Evolutionary conservation across 2,113 vertebrate genomes (phyloP).

Genomic region (Peucedramus taeniatus): DNA sequence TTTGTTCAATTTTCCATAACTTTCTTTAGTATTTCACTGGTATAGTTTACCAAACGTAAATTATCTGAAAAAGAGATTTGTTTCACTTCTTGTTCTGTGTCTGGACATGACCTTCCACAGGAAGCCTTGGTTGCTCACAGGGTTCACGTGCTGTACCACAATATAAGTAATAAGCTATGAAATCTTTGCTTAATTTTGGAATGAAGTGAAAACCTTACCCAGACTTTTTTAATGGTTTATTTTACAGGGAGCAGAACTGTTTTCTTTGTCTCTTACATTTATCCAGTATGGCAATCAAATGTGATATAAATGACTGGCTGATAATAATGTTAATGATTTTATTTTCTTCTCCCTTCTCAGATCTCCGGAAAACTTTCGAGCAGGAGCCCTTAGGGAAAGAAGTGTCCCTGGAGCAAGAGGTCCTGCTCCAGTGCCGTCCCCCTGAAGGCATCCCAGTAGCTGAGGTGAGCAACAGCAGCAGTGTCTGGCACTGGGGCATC

Average conservation of each 20-base stretch:
- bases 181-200: not conserved
- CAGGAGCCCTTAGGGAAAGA: constrained; percentile 94
- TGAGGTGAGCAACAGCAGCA: constrained; percentile 77
- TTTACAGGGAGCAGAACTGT: not conserved
- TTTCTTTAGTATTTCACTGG: not conserved
- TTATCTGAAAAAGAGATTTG: not conserved
- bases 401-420: constrained; percentile 93
- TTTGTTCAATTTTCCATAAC: not conserved
- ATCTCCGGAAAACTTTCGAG: constrained; percentile 92
- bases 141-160: not conserved
- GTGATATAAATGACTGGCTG: not conserved
- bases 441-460: constrained; percentile 93
- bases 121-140: not conserved
- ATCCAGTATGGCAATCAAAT: not conserved
- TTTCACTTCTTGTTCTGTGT: not conserved
- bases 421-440: constrained; percentile 91
- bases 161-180: not conserved
- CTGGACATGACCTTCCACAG: not conserved
- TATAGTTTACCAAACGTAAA: not conserved
- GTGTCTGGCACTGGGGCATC: not conserved
- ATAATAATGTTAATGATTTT: not conserved
- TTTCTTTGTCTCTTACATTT: not conserved
- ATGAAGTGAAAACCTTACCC: not conserved
- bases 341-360: constrained; percentile 55
- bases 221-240: not conserved